Base-by-base conservation (phyloP, 2,888 invertebrate species). In the Cerastis leucographa region DNA sequence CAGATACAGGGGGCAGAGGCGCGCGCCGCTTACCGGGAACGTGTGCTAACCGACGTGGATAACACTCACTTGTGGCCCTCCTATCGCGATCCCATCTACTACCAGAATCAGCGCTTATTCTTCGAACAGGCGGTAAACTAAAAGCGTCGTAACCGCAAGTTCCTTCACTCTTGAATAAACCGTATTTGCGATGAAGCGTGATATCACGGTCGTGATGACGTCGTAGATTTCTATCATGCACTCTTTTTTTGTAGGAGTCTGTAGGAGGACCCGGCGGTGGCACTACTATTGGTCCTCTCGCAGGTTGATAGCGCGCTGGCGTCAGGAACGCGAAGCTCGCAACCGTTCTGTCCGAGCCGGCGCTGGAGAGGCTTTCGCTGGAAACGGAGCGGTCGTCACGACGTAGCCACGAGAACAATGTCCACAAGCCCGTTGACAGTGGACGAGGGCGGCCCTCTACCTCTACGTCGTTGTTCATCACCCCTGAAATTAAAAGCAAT, bases 11-110 rank as follows among this genome's bases (percentile, higher is more conserved):
- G 9, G 98, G 98, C 84, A 97, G 97, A 0, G 98, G 98, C 0
- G 98, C 98, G 89, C 97, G 97, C 70, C 98, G 94, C 92, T 98
- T 98, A 42, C 98, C 98, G 85, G 98, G 98, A 0, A 98, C 98
- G 94, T 98, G 98, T 8, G 97, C 97, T 17, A 97, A 96, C 84
- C 97, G 97, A 67, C 97, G 97, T 80, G 97, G 97, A 85, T 97
- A 97, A 42, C 97, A 96, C 93, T 97, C 97, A 90, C 97, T 98
- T n/a, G 97, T 96, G 40, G 97, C 97, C 87, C 97, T 95, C 64
- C 97, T 94, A 54, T 96, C 95, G 70, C 96, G 93, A 46, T 93
- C 90, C 84, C 83, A 88, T 86, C 93, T 92, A 75, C 78, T 85
- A 22, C 71, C 78, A 54, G 83, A 74, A 67, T 88, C 88, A 35